phyloP scores from a whole-genome alignment of 2,888 invertebrate species.

The Caradrina kadenii region DNA sequence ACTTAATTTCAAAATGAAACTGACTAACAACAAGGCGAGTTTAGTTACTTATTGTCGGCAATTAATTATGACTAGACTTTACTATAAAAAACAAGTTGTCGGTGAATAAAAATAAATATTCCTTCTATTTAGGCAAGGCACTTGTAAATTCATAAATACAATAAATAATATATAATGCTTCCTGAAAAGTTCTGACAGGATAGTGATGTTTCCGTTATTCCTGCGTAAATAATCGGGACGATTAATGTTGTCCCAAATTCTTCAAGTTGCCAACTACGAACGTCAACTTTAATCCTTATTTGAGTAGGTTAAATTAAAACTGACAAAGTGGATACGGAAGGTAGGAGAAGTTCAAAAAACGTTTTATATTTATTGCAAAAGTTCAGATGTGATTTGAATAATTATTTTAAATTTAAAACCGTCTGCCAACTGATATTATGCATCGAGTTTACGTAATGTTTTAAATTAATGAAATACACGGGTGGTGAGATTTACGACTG shows the following conservation, averaged over 20 bases:
- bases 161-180: not conserved
- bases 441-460: slow-evolving; percentile 43
- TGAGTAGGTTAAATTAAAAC: slow-evolving; percentile 62
- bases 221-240: slow-evolving; percentile 43
- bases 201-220: slow-evolving; percentile 39
- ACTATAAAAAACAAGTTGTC: too few species aligned
- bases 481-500: slow-evolving; percentile 39
- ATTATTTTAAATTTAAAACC: slow-evolving; percentile 69
- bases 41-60: too few species aligned
- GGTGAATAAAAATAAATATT: too few species aligned
- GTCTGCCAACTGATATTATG: slow-evolving; percentile 55
- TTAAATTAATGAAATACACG: slow-evolving; percentile 56
- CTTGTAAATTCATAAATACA: slow-evolving; percentile 11
- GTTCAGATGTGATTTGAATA: slow-evolving; percentile 71
- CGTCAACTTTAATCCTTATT: slow-evolving; percentile 55
- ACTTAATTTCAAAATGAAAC: too few species aligned
- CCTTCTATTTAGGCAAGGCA: not conserved
- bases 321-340: slow-evolving; percentile 38
- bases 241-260: slow-evolving; percentile 53
- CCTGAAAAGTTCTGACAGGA: slow-evolving; percentile 35
- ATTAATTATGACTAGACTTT: too few species aligned
- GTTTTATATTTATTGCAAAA: slow-evolving; percentile 70
- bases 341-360: slow-evolving; percentile 56
- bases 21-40: too few species aligned
- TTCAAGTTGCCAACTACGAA: slow-evolving; percentile 45